These are phyloP conservation scores for Eudemis profundana DNA, from an alignment of 2,888 invertebrate species.

Conservation along the genomic window DNA sequence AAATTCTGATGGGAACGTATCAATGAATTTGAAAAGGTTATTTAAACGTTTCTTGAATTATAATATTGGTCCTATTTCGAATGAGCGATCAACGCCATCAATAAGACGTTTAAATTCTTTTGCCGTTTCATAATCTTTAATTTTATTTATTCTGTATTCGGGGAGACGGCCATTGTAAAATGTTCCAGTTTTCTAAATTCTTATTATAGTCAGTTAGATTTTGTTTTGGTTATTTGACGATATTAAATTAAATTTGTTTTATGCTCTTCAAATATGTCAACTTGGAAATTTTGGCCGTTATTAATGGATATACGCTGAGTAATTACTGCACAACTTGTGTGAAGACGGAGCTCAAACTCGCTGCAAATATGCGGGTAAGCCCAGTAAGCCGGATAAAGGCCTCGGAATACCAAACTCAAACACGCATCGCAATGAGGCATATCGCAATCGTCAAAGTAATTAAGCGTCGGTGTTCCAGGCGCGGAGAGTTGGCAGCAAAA, in stretches of 20 bases:
- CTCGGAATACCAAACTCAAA: conserved; percentile 38
- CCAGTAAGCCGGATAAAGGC: conserved; percentile 10
- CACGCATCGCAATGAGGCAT: conserved; percentile 42
- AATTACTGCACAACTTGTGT: not conserved
- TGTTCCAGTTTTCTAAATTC: conserved; percentile 17
- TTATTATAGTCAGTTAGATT: no score
- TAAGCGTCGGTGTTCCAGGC: conserved; percentile 34
- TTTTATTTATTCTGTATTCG: conserved; percentile 43
- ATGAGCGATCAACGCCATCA: conserved; percentile 55
- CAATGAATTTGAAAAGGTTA: conserved; percentile 38
- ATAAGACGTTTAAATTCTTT: conserved; percentile 54
- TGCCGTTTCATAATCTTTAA: conserved; percentile 49
- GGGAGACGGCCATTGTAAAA: conserved; percentile 39
- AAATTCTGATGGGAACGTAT: conserved; percentile 3
- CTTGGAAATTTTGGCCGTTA: not conserved
- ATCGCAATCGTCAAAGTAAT: conserved; percentile 39
- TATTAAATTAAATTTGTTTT: not conserved
- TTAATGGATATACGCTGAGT: not conserved
- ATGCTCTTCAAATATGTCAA: not conserved
- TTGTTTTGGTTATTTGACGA: no score
- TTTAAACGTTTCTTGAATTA: conserved; percentile 46
- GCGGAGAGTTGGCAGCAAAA: conserved; percentile 53
- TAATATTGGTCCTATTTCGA: conserved; percentile 50
- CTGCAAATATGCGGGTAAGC: conserved; percentile 1
- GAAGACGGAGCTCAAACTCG: not conserved